Evolutionary conservation across 2,113 vertebrate genomes (phyloP).

Genomic region (Tor tambroides): DNA sequence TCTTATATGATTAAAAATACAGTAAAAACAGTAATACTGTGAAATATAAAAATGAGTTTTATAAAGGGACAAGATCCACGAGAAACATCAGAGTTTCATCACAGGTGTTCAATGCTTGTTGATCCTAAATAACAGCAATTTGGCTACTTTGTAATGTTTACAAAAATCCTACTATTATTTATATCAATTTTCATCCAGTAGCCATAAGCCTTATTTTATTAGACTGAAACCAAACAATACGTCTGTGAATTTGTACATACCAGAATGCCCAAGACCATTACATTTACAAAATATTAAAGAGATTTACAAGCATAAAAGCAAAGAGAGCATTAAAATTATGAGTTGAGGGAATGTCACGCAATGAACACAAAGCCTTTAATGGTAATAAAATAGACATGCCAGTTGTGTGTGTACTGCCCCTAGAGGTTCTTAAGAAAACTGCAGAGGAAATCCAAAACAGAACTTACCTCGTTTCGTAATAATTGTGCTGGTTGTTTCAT

Average conservation of each 20-base stretch:
- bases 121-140: no score
- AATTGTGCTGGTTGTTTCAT: neutral
- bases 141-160: neutral
- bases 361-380: conserved; percentile 2
- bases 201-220: neutral
- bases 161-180: neutral
- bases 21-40: no score
- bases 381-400: neutral
- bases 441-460: neutral
- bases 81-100: neutral
- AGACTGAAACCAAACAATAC: neutral
- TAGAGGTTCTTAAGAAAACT: neutral
- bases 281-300: neutral
- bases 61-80: no score
- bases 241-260: neutral
- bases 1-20: no score
- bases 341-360: neutral
- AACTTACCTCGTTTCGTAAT: neutral
- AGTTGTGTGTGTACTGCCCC: conserved; percentile 9
- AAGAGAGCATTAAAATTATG: neutral
- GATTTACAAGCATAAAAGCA: neutral
- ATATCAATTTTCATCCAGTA: neutral
- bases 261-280: neutral
- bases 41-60: no score
- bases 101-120: neutral